These are phyloP conservation scores for Nemapogon koenigi DNA, from an alignment of 2,888 invertebrate species.

Conservation along the genomic window DNA sequence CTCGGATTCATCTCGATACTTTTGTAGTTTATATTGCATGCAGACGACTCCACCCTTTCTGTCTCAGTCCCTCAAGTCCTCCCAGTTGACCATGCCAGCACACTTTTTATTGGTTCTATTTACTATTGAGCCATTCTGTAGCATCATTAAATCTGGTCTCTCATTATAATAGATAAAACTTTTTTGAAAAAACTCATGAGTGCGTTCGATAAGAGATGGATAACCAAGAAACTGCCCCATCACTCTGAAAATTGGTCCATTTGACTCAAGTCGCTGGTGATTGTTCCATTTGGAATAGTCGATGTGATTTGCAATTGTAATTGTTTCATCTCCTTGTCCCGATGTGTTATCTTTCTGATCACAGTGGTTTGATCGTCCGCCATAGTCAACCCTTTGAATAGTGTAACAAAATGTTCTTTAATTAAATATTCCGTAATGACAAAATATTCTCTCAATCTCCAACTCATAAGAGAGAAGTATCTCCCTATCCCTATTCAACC, in stretches of 20 bases:
- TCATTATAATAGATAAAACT: slow-evolving; percentile 1
- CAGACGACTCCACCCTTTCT: slow-evolving; percentile 10
- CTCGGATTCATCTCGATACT: not conserved
- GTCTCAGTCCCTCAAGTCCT: slow-evolving; percentile 7
- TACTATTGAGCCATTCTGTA: not conserved
- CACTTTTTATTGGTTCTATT: slow-evolving; percentile 3
- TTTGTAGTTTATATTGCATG: no score
- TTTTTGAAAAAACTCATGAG: slow-evolving; percentile 8
- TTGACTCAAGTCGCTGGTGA: slow-evolving; percentile 3
- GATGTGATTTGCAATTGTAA: slow-evolving; percentile 8
- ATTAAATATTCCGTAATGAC: slow-evolving; percentile 6
- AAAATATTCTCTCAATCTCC: slow-evolving; percentile 1
- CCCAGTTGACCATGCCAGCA: slow-evolving; percentile 4
- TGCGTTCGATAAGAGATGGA: slow-evolving; percentile 1
- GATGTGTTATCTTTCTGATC: not conserved
- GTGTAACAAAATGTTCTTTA: slow-evolving; percentile 1
- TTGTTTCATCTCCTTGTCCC: slow-evolving; percentile 2
- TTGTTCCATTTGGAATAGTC: slow-evolving; percentile 10
- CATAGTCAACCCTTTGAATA: slow-evolving; percentile 1
- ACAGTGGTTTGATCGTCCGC: slow-evolving; percentile 1
- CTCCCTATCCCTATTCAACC: no score
- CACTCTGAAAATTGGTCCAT: slow-evolving; percentile 5
- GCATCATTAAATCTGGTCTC: slow-evolving; percentile 6
- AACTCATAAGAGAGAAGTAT: slow-evolving; percentile 1
- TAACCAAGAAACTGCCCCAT: slow-evolving; percentile 9